These are phyloP conservation scores for Gymnogyps californianus DNA, from an alignment of 2,113 vertebrate genomes.

Conservation along the genomic window DNA sequence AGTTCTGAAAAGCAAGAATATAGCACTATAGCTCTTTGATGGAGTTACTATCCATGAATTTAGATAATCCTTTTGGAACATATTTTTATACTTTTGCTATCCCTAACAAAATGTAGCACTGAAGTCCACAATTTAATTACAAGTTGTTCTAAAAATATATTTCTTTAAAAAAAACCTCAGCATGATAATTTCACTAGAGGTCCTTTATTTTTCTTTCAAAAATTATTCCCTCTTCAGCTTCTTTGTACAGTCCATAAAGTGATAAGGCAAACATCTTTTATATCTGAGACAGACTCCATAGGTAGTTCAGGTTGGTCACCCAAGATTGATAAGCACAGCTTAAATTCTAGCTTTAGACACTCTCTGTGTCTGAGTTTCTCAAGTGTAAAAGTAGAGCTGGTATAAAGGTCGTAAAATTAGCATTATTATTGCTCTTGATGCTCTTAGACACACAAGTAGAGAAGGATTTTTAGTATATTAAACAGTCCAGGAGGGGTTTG, in stretches of 20 bases:
- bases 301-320: not conserved
- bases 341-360: not conserved
- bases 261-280: not conserved
- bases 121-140: not conserved
- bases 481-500: not conserved
- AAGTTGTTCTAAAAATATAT: not conserved
- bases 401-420: not conserved
- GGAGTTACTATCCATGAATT: not conserved
- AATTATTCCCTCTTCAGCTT: not conserved
- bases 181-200: not conserved
- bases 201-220: not conserved
- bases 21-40: not conserved
- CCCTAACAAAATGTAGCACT: not conserved
- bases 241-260: not conserved
- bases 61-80: not conserved
- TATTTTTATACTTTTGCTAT: not conserved
- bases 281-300: not conserved
- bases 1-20: not conserved
- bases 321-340: not conserved
- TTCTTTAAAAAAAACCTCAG: not conserved
- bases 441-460: not conserved
- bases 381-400: not conserved
- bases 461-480: not conserved
- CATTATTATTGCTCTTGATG: not conserved
- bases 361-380: not conserved